These are phyloP conservation scores for Brienomyrus brachyistius DNA, from an alignment of 2,113 vertebrate genomes.

Conservation along the genomic window DNA sequence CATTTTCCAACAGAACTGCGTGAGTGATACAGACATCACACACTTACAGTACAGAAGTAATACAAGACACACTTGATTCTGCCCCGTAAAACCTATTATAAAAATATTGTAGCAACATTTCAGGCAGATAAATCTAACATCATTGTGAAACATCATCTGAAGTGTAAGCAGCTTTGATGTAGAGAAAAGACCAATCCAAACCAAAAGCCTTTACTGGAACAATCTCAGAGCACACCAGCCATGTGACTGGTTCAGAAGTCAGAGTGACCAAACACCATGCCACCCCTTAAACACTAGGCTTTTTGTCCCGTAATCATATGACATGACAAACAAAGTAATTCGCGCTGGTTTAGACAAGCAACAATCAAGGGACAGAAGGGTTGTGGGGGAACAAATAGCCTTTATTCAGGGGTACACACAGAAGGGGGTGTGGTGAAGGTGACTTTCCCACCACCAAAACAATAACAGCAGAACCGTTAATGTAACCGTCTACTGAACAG, in stretches of 20 bases:
- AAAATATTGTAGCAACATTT: not conserved
- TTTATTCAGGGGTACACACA: not conserved
- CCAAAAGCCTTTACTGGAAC: conserved; percentile 1
- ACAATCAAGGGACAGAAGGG: not conserved
- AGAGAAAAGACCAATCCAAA: not conserved
- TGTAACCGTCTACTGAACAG: not conserved
- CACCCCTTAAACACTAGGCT: conserved; percentile 12
- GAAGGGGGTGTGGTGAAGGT: not conserved
- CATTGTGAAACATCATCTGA: not conserved
- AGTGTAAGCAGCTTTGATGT: not conserved
- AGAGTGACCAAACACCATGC: not conserved
- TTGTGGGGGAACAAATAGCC: not conserved
- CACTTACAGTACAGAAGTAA: not conserved
- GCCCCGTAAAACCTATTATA: not conserved
- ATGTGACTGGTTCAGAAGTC: not conserved
- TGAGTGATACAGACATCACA: not conserved
- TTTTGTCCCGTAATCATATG: conserved; percentile 19
- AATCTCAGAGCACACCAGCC: not conserved
- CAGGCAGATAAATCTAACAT: not conserved
- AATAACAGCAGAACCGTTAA: conserved; percentile 3
- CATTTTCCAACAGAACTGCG: not conserved
- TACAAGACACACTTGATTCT: not conserved
- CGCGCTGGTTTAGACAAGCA: not conserved
- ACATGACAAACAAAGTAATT: not conserved
- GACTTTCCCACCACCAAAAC: conserved; percentile 18